phyloP scores from a whole-genome alignment of 1,140 invertebrate species.

The Solenopsis invicta region DNA sequence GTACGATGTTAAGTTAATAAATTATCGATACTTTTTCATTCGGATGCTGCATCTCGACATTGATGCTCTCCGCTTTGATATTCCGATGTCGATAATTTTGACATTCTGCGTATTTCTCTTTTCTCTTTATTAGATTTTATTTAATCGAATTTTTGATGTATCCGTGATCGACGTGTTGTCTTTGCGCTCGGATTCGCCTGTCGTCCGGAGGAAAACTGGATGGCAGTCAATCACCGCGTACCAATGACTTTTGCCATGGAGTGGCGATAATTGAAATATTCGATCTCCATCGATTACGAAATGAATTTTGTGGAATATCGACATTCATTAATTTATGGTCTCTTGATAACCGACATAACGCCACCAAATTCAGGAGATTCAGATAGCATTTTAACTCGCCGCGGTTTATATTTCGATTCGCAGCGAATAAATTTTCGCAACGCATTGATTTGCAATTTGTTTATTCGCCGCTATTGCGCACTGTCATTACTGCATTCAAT shows the following conservation, averaged over 20 bases:
- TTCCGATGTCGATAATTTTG: not conserved
- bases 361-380: not conserved
- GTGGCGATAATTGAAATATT: slow-evolving; percentile 36
- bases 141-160: slow-evolving; percentile 30
- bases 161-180: slow-evolving; percentile 17
- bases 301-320: slow-evolving; percentile 13
- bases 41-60: not conserved
- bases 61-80: not conserved
- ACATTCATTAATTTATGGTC: slow-evolving; percentile 40
- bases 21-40: slow-evolving; percentile 15
- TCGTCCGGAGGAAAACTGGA: not conserved
- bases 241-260: slow-evolving; percentile 29
- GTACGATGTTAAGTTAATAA: not conserved
- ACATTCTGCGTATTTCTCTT: not conserved
- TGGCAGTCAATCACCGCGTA: slow-evolving; percentile 23
- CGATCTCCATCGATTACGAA: not conserved
- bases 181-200: slow-evolving; percentile 6
- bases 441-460: not conserved
- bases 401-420: not conserved
- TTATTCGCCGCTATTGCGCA: not conserved
- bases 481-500: slow-evolving; percentile 4
- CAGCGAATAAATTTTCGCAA: not conserved
- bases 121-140: slow-evolving; percentile 17
- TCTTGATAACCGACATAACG: slow-evolving; percentile 28
- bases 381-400: not conserved